phyloP scores from a whole-genome alignment of 2,113 vertebrate species.

The Scolopax mira region DNA sequence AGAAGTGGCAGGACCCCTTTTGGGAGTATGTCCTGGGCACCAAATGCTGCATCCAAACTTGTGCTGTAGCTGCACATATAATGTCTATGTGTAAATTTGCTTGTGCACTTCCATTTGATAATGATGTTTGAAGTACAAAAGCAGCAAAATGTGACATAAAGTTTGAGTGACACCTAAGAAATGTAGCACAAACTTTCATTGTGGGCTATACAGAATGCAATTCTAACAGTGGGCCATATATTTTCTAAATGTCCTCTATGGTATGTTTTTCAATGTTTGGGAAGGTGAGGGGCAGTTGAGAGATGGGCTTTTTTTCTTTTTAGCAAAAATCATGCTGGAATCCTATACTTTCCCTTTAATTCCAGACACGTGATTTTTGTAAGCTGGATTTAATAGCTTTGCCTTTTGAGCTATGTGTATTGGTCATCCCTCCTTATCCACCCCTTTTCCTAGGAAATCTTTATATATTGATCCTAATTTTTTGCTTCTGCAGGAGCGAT shows the following conservation, averaged over 20 bases:
- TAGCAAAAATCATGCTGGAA: background rate
- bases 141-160: background rate
- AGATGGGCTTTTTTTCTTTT: background rate
- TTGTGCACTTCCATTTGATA: background rate
- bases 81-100: background rate
- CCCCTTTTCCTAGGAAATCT: background rate
- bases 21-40: background rate
- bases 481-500: background rate
- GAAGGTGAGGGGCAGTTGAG: background rate
- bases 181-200: background rate
- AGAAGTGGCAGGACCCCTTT: background rate
- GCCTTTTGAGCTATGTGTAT: background rate
- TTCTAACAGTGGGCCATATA: background rate
- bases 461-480: background rate
- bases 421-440: background rate
- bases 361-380: conserved; percentile 14
- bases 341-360: conserved; percentile 12
- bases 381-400: conserved; percentile 38
- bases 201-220: background rate
- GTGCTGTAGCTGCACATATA: background rate
- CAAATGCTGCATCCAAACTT: background rate
- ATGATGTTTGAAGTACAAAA: background rate
- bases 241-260: background rate
- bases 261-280: background rate
- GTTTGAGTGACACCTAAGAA: background rate